These are phyloP conservation scores for Hololepta plana DNA, from an alignment of 2,888 invertebrate genomes.

Conservation along the genomic window DNA sequence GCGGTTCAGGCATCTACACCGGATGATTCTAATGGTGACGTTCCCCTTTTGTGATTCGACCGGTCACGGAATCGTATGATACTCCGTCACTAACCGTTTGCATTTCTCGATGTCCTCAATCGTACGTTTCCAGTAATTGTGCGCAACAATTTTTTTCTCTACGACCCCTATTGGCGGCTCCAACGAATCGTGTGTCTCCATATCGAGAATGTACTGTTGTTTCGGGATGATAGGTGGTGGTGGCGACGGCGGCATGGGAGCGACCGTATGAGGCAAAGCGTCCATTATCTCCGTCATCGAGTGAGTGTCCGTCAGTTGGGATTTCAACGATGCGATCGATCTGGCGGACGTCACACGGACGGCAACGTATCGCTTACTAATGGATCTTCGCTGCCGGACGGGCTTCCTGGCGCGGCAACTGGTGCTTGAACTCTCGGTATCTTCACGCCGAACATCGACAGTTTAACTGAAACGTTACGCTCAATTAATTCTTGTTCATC, in stretches of 20 bases:
- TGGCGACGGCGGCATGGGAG: constrained; percentile 24
- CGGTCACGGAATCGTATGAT: constrained; percentile 43
- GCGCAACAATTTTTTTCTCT: constrained; percentile 69
- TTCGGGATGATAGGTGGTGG: constrained; percentile 26
- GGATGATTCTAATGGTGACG: constrained; percentile 76
- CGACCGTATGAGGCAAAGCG: constrained; percentile 45
- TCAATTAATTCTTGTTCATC: no score
- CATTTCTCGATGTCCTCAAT: constrained; percentile 81
- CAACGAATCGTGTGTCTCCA: constrained; percentile 17
- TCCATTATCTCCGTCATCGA: constrained; percentile 62
- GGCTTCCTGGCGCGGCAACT: no score
- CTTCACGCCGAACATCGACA: no score
- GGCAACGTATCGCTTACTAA: no score
- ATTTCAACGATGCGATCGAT: constrained; percentile 52
- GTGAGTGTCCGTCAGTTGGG: constrained; percentile 64
- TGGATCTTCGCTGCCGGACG: no score
- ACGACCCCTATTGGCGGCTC: constrained; percentile 31
- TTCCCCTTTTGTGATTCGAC: constrained; percentile 55
- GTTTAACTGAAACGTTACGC: no score
- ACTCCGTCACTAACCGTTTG: constrained; percentile 68
- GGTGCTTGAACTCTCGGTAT: no score
- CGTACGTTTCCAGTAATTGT: constrained; percentile 82
- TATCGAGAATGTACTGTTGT: no score
- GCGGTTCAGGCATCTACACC: constrained; percentile 39
- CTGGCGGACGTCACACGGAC: no score